Percentiles rank a stretch among this genome's conserved stretches.
Conservation (phyloP, 2,888 invertebrate species). For the Acrobasis repandana region DNA sequence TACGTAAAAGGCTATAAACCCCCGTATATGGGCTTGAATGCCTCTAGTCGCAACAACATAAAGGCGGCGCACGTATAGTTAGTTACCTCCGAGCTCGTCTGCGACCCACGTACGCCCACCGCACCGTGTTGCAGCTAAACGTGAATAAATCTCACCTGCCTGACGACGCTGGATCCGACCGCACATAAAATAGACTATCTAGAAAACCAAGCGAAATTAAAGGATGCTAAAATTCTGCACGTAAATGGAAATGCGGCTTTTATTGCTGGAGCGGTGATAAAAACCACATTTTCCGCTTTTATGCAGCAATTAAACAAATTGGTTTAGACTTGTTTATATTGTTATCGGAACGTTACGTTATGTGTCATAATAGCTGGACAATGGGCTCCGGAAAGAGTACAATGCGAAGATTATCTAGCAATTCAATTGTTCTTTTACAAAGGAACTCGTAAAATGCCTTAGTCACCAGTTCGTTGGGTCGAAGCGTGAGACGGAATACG, state of each 20-base stretch:
- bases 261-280: background rate
- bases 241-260: conserved; percentile 5
- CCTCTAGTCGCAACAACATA: conserved; percentile 54
- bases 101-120: conserved; percentile 67
- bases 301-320: conserved; percentile 6
- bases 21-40: conserved; percentile 56
- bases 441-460: conserved; percentile 33
- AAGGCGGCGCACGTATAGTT: conserved; percentile 51
- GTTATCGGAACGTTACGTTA: conserved; percentile 13
- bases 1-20: conserved; percentile 53
- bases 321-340: conserved; percentile 13
- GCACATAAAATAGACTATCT: conserved; percentile 5
- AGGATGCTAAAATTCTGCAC: conserved; percentile 10
- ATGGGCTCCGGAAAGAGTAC: conserved; percentile 23
- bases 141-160: conserved; percentile 72
- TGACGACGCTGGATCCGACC: conserved; percentile 47
- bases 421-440: conserved; percentile 48
- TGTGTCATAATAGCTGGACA: conserved; percentile 17
- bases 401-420: conserved; percentile 47
- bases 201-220: conserved; percentile 19
- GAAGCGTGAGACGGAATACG: conserved; percentile 31
- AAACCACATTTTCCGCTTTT: conserved; percentile 13
- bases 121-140: conserved; percentile 52
- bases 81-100: conserved; percentile 47
- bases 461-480: conserved; percentile 30